Evolutionary conservation across 2,888 invertebrate genomes (phyloP), one percentile per base, ranked within the genome.

Genomic region (Pocota personata): DNA sequence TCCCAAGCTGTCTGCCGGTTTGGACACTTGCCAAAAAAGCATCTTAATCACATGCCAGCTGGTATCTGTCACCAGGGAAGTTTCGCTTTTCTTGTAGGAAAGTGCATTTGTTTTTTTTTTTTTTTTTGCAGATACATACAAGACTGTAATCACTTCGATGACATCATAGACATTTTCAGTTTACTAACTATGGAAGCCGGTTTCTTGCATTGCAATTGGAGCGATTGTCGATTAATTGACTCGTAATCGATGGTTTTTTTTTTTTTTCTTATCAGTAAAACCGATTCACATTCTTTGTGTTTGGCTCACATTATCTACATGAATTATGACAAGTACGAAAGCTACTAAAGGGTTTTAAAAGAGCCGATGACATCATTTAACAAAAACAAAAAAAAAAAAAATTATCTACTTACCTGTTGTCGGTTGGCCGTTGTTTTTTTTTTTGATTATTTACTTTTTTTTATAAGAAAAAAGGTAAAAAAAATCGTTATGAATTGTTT

Each of bases 301-400:
- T 40, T 40, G 57, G n/a, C 48, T 48, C 2, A 12, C 5, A 24
- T 66, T 72, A 35, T 57, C 35, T 66, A 19, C 14, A 30, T 55
- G 64, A 40, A 7, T 69, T 69, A 64, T 69, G 50, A 52, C 62
- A 71, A 48, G 24, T 48, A 21, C 30, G 60, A 48, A 14, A 57
- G 55, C 21, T 6, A 55, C 21, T 6, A 55, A 46, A 67, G 69
- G 77, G 67, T 62, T 48, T 73, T 73, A 73, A 83, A 67, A 73
- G 27, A 64, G 62, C 55, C 62, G 57, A 79, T 84, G 79, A 84
- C 83, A 75, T 84, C 84, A 84, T 84, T 69, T 37, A 46, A 69
- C 30, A 69, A 24, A 24, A 24, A 24, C 24, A 4, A 24, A 24
- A 2, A 24, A 24, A 24, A 24, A 24, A 40, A 43, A 58, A 5